Evolutionary conservation across 1,140 invertebrate species (phyloP).

Genomic region (Tenebrio molitor): DNA sequence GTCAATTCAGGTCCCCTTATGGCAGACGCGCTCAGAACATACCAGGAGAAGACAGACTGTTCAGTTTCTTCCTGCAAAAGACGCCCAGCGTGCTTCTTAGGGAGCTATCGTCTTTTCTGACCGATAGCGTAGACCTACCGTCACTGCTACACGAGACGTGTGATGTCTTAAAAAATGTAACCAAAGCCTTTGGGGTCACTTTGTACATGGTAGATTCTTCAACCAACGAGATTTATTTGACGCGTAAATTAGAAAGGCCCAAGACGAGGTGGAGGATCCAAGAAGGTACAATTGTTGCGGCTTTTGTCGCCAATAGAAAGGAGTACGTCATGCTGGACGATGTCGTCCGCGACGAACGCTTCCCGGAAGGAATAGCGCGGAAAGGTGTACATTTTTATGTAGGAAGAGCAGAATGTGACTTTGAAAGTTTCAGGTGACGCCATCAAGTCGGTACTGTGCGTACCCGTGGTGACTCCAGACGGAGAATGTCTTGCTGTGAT

Average conservation of each 20-base stretch:
- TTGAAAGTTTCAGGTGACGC: constrained; percentile 54
- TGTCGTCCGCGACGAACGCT: constrained; percentile 67
- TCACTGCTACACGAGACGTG: constrained; percentile 69
- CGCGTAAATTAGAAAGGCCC: constrained; percentile 65
- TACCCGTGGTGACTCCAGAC: constrained; percentile 70
- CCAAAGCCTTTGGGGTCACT: constrained; percentile 69
- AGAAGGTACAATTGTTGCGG: constrained; percentile 68
- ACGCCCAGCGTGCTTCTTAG: constrained; percentile 12
- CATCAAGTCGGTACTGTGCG: constrained; percentile 69
- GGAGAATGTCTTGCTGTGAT: constrained; percentile 70
- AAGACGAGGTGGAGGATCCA: constrained; percentile 70
- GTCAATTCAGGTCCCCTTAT: too few relatives aligned
- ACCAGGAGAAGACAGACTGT: constrained; percentile 2
- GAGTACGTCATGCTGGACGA: constrained; percentile 69
- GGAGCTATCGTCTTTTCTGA: constrained; percentile 9
- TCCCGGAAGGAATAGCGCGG: constrained; percentile 67
- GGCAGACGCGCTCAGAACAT: too few relatives aligned
- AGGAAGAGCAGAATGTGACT: too few relatives aligned
- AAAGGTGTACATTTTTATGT: constrained; percentile 10
- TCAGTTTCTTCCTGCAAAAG: constrained; percentile 17
- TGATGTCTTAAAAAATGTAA: constrained; percentile 69
- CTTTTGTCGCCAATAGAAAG: constrained; percentile 70
- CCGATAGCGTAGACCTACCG: constrained; percentile 67
- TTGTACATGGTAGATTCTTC: constrained; percentile 69
- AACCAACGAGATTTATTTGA: constrained; percentile 68